Evolutionary conservation across 1,140 invertebrate species (phyloP).

Genomic region (Caenorhabditis briggsae): DNA sequence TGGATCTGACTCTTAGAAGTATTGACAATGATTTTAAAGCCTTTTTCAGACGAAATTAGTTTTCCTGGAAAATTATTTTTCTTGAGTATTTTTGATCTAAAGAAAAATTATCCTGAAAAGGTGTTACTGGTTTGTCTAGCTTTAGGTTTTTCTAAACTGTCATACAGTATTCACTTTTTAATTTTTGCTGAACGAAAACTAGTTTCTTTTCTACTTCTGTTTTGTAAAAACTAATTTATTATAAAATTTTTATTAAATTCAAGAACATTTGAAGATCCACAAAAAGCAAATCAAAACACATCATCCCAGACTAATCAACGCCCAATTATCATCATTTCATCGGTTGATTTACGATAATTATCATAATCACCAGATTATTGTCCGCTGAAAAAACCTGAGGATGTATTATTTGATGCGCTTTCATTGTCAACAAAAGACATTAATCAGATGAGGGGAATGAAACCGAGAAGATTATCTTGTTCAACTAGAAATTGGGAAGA

Average conservation of each 20-base stretch:
- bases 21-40: too few species aligned
- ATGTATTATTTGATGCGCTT: constrained; percentile 1
- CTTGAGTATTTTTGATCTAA: too few species aligned
- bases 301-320: not conserved
- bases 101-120: too few species aligned
- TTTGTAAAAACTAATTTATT: too few species aligned
- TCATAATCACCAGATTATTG: not conserved
- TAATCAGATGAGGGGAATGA: constrained; percentile 39
- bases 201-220: too few species aligned
- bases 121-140: too few species aligned
- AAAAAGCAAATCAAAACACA: not conserved
- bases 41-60: too few species aligned
- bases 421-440: constrained; percentile 54
- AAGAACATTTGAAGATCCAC: constrained; percentile 1
- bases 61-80: too few species aligned
- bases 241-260: constrained; percentile 34
- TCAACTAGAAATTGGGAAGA: constrained; percentile 39
- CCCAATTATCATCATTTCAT: not conserved
- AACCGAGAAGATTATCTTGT: constrained; percentile 53
- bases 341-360: constrained; percentile 38
- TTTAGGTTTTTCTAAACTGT: too few species aligned
- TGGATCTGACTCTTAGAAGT: too few species aligned
- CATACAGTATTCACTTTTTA: too few species aligned
- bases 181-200: too few species aligned
- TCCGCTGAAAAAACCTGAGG: not conserved